These are phyloP conservation scores for Hyles vespertilio DNA, from an alignment of 1,140 invertebrate species.

Conservation along the genomic window DNA sequence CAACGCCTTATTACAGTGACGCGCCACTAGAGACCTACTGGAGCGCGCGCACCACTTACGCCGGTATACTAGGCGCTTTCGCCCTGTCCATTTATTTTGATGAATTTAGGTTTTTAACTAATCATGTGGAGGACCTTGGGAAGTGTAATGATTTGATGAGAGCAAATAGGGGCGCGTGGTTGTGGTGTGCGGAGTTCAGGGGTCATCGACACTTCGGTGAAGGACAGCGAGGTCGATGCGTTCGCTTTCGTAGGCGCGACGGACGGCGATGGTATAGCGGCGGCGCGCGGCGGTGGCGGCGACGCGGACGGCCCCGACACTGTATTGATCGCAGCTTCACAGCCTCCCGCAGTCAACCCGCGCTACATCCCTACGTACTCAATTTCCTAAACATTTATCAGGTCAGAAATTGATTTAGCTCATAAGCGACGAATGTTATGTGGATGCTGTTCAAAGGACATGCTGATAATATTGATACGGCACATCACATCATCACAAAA, in stretches of 20 bases:
- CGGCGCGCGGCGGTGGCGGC: constrained; percentile 18
- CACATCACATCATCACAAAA: too few species aligned
- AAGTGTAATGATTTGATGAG: constrained; percentile 37
- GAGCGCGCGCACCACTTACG: too few species aligned
- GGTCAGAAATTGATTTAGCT: constrained; percentile 8
- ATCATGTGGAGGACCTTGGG: constrained; percentile 53
- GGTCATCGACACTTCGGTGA: constrained; percentile 68
- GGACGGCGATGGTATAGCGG: constrained; percentile 22
- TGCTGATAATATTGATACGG: too few species aligned
- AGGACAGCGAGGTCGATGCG: constrained; percentile 67
- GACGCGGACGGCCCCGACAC: constrained; percentile 3
- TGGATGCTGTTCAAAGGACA: neutral
- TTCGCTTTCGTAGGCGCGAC: constrained; percentile 65
- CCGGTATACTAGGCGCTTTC: too few species aligned
- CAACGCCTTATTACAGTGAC: too few species aligned
- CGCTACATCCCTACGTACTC: constrained; percentile 18
- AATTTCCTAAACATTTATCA: constrained; percentile 21
- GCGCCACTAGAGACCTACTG: too few species aligned
- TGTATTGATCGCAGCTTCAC: constrained; percentile 27
- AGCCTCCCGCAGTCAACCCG: constrained; percentile 18
- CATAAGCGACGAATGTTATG: neutral
- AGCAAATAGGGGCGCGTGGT: constrained; percentile 20
- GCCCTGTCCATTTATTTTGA: neutral
- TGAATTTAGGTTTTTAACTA: constrained; percentile 37
- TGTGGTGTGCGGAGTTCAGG: constrained; percentile 34